Conservation (phyloP, 2,797 vertebrate species). For the Lagocephalus sceleratus region DNA sequence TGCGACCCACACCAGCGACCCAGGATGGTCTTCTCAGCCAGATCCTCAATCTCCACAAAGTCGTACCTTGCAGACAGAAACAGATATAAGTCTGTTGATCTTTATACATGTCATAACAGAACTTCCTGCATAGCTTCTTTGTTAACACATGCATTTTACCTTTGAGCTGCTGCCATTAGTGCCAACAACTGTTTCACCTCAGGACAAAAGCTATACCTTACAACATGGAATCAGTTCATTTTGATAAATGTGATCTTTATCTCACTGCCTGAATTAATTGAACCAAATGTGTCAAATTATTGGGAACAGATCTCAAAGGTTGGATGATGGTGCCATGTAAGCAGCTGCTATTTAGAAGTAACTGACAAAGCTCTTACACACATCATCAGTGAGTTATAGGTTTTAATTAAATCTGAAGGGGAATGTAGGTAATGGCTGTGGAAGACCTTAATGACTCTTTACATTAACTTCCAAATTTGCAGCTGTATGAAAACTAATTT, state of each 20-base stretch:
- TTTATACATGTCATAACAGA: too few relatives aligned
- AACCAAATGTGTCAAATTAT: conserved; percentile 2
- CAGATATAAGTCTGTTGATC: not conserved
- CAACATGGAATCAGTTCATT: too few relatives aligned
- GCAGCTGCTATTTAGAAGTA: conserved; percentile 18
- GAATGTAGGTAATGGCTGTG: not conserved
- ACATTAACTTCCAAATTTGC: not conserved
- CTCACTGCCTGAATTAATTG: conserved; percentile 28
- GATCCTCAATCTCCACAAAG: conserved; percentile 96
- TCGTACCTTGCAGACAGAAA: conserved; percentile 82
- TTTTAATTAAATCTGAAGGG: conserved; percentile 43
- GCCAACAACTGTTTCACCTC: too few relatives aligned
- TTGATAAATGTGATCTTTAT: conserved; percentile 1
- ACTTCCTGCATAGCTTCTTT: too few relatives aligned
- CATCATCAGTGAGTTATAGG: conserved; percentile 30
- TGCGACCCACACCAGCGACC: conserved; percentile 95
- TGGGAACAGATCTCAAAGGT: conserved; percentile 23
- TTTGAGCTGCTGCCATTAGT: not conserved
- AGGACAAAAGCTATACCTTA: too few relatives aligned
- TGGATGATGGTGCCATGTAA: conserved; percentile 15
- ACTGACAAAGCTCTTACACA: conserved; percentile 22
- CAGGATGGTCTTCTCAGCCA: conserved; percentile 82
- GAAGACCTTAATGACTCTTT: conserved; percentile 3
- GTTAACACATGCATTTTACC: conserved; percentile 9
- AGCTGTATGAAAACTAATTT: not conserved